Evolutionary conservation across 1,140 invertebrate genomes (phyloP).

Genomic region (Dermatophagoides farinae): DNA sequence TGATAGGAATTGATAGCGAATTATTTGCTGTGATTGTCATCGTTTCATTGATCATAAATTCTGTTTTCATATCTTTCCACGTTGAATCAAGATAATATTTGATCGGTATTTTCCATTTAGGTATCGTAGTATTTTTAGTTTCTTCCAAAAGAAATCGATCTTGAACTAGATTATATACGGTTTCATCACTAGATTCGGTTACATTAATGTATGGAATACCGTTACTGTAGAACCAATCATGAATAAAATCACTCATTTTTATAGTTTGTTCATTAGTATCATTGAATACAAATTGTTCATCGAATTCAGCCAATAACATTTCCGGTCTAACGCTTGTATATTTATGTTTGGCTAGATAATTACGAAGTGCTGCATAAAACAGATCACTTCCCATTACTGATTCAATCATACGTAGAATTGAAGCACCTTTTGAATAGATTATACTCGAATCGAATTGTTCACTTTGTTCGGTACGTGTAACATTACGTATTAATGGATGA

Average conservation of each 20-base stretch:
- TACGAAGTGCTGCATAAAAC: conserved; percentile 83
- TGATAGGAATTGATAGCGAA: conserved; percentile 36
- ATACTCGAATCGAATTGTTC: conserved; percentile 30
- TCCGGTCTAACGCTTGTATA: conserved; percentile 80
- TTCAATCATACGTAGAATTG: neutral
- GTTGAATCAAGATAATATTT: neutral
- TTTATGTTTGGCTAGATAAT: conserved; percentile 68
- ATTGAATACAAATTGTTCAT: conserved; percentile 59
- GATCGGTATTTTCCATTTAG: conserved; percentile 5
- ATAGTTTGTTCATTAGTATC: conserved; percentile 70
- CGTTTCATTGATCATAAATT: neutral
- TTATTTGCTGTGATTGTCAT: neutral
- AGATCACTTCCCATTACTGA: conserved; percentile 29
- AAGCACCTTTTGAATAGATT: conserved; percentile 31
- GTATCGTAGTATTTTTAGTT: neutral
- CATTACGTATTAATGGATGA: neutral
- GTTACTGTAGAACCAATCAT: conserved; percentile 75
- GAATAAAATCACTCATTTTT: conserved; percentile 53
- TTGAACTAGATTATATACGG: neutral
- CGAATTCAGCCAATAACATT: conserved; percentile 48
- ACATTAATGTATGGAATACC: conserved; percentile 54
- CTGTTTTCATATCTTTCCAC: neutral
- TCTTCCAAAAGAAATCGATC: neutral
- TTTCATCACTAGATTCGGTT: neutral
- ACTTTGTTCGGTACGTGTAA: neutral